Base-by-base conservation (phyloP, 1,140 invertebrate species). In the fruit fly (Drosophila melanogaster) region DNA sequence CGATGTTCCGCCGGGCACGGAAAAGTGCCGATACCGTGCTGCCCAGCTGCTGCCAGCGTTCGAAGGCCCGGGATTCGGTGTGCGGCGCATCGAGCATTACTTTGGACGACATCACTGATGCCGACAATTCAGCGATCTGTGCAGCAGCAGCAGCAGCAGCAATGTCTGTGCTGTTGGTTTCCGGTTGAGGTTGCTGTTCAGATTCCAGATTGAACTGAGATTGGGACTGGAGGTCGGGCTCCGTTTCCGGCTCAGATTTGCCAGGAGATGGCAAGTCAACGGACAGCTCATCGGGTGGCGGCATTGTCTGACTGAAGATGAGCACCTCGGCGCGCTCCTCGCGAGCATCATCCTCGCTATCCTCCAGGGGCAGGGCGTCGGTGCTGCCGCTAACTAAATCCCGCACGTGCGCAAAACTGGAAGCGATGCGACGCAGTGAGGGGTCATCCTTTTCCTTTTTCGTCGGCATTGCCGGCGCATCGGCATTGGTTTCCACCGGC, bases 301-400 rank as follows among this genome's bases (percentile, higher is more conserved):
- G 56, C 44, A 64, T 49, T 17, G 46, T 15, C 17, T 86, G 55
- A 8, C 81, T 86, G 46, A 50, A 40, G 8, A 85, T 86, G 0
- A 85, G 65, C 1, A 87, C 78, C 46, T 85, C 81, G 35, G 69
- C 54, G 0, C 61, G 59, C 56, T 81, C 81, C 50, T 85, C 81
- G 7, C 47, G 46, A 1, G 43, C 49, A 75, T 85, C 81, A 2
- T 81, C 78, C 6, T 87, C 81, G 15, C 38, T 53, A 12, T 87
- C 81, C 26, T 81, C 83, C 17, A 30, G 47, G 1, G 74, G 78
- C 15, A 71, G 19, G 0, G 74, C 78, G 22, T 33, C 53, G 19
- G 15, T 62, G 4, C 46, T 46, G 7, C 74, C 81, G 8, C 24
- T 56, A 0, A 44, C 38, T 7, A 75, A 35, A 22, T 86, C 60